Conservation (phyloP, 2,888 invertebrate genomes). For the Pristionchus exspectatus region DNA sequence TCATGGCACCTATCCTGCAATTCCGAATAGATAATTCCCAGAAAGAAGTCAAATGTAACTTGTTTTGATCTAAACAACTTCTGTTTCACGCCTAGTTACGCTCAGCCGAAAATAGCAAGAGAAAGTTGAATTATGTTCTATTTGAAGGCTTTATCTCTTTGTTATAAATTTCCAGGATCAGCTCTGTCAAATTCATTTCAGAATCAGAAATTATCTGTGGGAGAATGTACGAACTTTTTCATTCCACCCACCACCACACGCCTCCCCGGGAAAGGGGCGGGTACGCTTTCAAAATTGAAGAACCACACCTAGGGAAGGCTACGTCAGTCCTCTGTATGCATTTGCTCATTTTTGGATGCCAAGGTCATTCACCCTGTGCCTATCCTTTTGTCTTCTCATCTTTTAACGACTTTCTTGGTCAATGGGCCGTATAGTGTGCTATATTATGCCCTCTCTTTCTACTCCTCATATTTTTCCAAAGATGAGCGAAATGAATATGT, state of each 20-base stretch:
- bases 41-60: too few relatives aligned
- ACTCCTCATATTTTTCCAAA: neutral
- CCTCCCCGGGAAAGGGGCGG: neutral
- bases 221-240: neutral
- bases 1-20: too few relatives aligned
- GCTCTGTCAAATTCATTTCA: too few relatives aligned
- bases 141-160: neutral
- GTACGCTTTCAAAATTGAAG: neutral
- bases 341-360: neutral
- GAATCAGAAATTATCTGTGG: too few relatives aligned
- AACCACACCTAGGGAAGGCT: neutral
- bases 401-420: conserved; percentile 35
- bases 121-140: neutral
- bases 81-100: neutral
- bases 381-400: conserved; percentile 21
- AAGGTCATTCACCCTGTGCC: neutral
- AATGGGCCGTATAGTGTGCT: conserved; percentile 38
- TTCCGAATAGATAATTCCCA: too few relatives aligned
- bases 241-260: neutral
- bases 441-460: neutral
- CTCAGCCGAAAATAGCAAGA: neutral
- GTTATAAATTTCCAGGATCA: too few relatives aligned
- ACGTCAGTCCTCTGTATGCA: neutral
- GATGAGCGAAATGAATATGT: neutral
- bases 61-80: neutral